These are phyloP conservation scores for Seira musarum DNA, from an alignment of 2,888 invertebrate species.

Conservation along the genomic window DNA sequence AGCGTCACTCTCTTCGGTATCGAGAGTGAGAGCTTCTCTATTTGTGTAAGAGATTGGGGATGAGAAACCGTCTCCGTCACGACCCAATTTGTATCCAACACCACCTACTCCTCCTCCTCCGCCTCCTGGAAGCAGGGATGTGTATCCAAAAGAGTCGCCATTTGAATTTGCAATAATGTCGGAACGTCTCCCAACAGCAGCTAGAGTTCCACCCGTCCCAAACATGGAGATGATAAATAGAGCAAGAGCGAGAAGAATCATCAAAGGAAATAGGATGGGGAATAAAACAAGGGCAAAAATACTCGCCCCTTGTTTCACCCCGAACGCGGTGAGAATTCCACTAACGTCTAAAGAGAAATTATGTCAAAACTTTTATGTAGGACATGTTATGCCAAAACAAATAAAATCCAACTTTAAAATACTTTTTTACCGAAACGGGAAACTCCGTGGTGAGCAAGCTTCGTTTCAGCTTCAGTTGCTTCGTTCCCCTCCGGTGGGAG, in stretches of 20 bases:
- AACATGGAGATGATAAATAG: slow-evolving; percentile 60
- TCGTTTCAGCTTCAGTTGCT: too few relatives aligned
- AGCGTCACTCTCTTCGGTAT: slow-evolving; percentile 34
- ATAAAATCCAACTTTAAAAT: not conserved
- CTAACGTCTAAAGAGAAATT: slow-evolving; percentile 56
- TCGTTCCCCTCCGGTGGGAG: too few relatives aligned
- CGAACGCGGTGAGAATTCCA: slow-evolving; percentile 54
- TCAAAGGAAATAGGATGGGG: slow-evolving; percentile 59
- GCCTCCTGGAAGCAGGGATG: too few relatives aligned
- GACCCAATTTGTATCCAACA: slow-evolving; percentile 35
- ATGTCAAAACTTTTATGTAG: not conserved
- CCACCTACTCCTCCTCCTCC: too few relatives aligned
- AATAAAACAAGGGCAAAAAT: slow-evolving; percentile 56
- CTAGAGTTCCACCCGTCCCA: slow-evolving; percentile 43
- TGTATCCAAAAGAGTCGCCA: slow-evolving; percentile 12
- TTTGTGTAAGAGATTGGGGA: slow-evolving; percentile 34
- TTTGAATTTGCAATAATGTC: slow-evolving; percentile 27
- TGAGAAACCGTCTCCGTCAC: too few relatives aligned
- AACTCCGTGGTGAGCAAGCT: too few relatives aligned
- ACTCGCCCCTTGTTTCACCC: slow-evolving; percentile 58
- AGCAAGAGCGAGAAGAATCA: slow-evolving; percentile 51
- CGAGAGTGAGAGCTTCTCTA: slow-evolving; percentile 43
- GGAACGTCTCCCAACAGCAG: slow-evolving; percentile 45
- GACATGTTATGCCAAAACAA: not conserved
- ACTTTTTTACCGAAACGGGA: too few relatives aligned